Conservation (phyloP, 35 echinoderm and acorn worm genomes). For the Ophiothrix spiculata region DNA sequence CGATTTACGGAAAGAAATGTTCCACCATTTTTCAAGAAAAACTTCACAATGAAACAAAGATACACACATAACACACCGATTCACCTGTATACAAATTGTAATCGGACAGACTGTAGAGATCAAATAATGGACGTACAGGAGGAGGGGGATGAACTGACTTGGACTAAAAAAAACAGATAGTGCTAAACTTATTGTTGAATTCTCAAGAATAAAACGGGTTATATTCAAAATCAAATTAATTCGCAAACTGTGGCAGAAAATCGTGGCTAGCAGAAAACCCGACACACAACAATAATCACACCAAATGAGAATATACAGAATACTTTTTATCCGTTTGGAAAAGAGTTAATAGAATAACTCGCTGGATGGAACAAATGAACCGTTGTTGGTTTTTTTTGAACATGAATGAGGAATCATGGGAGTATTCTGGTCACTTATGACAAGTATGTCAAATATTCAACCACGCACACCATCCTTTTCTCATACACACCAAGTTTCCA, state of each 20-base stretch:
- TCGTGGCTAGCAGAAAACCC: constrained; percentile 4
- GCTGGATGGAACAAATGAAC: too few relatives aligned
- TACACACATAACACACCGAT: not conserved
- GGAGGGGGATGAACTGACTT: constrained; percentile 2
- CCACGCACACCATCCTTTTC: too few relatives aligned
- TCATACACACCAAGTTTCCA: too few relatives aligned
- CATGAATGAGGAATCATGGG: too few relatives aligned
- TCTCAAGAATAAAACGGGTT: not conserved
- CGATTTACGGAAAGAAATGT: too few relatives aligned
- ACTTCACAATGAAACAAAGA: too few relatives aligned
- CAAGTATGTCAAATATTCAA: too few relatives aligned
- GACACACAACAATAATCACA: not conserved
- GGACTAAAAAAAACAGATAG: not conserved
- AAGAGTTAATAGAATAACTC: too few relatives aligned
- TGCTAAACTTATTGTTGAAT: not conserved
- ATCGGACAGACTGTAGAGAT: not conserved
- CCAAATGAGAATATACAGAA: not conserved
- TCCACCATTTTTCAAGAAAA: not conserved
- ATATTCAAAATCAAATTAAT: not conserved
- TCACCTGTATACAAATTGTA: not conserved
- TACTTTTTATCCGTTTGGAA: too few relatives aligned
- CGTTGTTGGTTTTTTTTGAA: too few relatives aligned
- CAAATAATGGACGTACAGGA: not conserved
- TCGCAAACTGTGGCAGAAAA: constrained; percentile 8
- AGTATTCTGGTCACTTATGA: too few relatives aligned